Percentiles rank a stretch among this genome's conserved stretches.
Conservation (phyloP, 2,888 invertebrate genomes). For the Cheilosia soror region DNA sequence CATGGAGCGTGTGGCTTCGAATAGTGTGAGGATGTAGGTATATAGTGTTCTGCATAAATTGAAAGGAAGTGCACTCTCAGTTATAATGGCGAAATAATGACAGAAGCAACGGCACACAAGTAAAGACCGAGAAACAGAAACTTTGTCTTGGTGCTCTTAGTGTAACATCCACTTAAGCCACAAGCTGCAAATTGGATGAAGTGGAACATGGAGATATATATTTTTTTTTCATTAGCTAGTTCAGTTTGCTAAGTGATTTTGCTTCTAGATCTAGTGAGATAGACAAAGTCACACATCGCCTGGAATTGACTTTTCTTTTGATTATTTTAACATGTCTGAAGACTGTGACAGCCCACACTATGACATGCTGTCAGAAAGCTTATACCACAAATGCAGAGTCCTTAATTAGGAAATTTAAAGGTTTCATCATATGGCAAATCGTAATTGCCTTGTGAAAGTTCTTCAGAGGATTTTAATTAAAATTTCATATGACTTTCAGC, state of each 20-base stretch:
- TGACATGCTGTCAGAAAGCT: background rate
- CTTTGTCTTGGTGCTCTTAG: slow-evolving; percentile 22
- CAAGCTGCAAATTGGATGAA: slow-evolving; percentile 9
- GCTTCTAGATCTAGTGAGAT: background rate
- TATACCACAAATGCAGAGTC: slow-evolving; percentile 7
- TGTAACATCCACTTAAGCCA: slow-evolving; percentile 40
- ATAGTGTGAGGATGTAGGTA: background rate
- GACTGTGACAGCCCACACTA: background rate
- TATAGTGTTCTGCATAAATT: slow-evolving; percentile 62
- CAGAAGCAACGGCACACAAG: background rate
- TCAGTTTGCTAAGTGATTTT: slow-evolving; percentile 50
- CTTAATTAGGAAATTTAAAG: slow-evolving; percentile 46
- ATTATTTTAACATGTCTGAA: slow-evolving; percentile 11
- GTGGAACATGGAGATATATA: slow-evolving; percentile 10
- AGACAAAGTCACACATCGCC: background rate
- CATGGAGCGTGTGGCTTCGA: background rate
- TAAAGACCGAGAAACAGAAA: background rate
- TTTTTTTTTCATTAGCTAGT: slow-evolving; percentile 35
- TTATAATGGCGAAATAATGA: slow-evolving; percentile 64
- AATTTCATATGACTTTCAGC: slow-evolving; percentile 72
- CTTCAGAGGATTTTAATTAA: slow-evolving; percentile 66
- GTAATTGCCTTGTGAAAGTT: slow-evolving; percentile 63
- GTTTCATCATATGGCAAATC: slow-evolving; percentile 41
- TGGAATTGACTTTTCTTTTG: background rate
- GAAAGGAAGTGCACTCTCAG: slow-evolving; percentile 59